Base-by-base conservation (phyloP, 2,797 vertebrate species). In the Telmatherina bonti region DNA sequence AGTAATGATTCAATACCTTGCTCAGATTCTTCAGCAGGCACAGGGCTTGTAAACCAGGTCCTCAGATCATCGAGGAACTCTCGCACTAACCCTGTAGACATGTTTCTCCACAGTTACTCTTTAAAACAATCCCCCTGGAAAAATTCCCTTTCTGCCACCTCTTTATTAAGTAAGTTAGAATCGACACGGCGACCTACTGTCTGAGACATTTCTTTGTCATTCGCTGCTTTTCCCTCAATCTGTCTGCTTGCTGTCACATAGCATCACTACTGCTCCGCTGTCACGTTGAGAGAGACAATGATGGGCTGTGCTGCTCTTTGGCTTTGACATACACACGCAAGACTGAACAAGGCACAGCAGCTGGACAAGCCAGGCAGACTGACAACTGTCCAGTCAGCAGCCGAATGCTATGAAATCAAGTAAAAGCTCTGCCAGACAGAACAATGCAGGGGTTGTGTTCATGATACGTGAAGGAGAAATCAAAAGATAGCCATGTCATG, bases 311-410 rank as follows among this genome's bases (percentile, higher is more conserved):
- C 55, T 55, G 75, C 68, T 56, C 69, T 75, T 75, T 87, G 84
- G 84, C 74, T 85, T 20, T 79, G 82, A 88, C 82, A 85, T 49
- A 67, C 38, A 63, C 56, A 56, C 57, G 20, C 75, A 62, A 77
- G 82, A 89, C 70, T 87, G 80, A 89, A 84, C 78, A 79, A 69
- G 83, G 83, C 54, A 13, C 73, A 59, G 67, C 16, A 18, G 66
- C 64, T 38, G 79, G 77, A 84, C 71, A 2, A 70, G 43, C 26
- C 57, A 22, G 54, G 27, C 57, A 54, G 61, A 76, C 49, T 79
- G 82, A 87, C 82, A 85, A 67, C 54, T 13, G 47, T 70, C 72
- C 84, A 75, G 72, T 54, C 69, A 62, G 67, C 69, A 70, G 72
- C 62, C 64, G 51, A 62, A 64, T 77, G 70, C 72, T 51, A 38